Conservation (phyloP, 2,888 invertebrate genomes). For the Spialia ferax region DNA sequence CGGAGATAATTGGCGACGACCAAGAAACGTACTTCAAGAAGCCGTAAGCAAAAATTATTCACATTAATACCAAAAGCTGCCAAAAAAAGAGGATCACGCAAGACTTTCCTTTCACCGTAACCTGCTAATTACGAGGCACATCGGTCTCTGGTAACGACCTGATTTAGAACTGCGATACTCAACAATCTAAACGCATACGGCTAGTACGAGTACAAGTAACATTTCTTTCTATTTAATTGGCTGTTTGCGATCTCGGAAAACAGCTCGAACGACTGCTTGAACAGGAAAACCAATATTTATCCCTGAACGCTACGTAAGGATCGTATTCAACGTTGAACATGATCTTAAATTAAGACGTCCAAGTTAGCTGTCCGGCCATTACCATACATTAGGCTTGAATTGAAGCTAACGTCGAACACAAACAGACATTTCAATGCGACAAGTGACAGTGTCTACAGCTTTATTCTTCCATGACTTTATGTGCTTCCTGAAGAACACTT, state of each 20-base stretch:
- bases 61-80: conserved; percentile 66
- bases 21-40: conserved; percentile 60
- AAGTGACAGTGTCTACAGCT: conserved; percentile 33
- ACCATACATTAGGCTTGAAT: conserved; percentile 36
- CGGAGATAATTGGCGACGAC: conserved; percentile 70
- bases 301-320: conserved; percentile 35
- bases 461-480: conserved; percentile 16
- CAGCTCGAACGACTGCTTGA: conserved; percentile 16
- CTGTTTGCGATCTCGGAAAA: conserved; percentile 23
- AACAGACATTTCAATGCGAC: conserved; percentile 37
- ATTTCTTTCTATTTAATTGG: conserved; percentile 38
- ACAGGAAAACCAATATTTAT: conserved; percentile 41
- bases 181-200: conserved; percentile 42
- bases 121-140: conserved; percentile 70
- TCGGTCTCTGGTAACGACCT: conserved; percentile 61
- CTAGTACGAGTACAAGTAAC: conserved; percentile 34
- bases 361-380: conserved; percentile 26
- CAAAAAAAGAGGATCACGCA: conserved; percentile 64
- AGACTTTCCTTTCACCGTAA: conserved; percentile 72
- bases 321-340: conserved; percentile 30
- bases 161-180: conserved; percentile 49
- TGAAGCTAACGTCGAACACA: conserved; percentile 35
- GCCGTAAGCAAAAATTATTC: conserved; percentile 67
- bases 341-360: conserved; percentile 36
- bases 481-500: conserved; percentile 28